phyloP scores from a whole-genome alignment of 2,113 vertebrate genomes.

The Thinocorus orbignyianus region DNA sequence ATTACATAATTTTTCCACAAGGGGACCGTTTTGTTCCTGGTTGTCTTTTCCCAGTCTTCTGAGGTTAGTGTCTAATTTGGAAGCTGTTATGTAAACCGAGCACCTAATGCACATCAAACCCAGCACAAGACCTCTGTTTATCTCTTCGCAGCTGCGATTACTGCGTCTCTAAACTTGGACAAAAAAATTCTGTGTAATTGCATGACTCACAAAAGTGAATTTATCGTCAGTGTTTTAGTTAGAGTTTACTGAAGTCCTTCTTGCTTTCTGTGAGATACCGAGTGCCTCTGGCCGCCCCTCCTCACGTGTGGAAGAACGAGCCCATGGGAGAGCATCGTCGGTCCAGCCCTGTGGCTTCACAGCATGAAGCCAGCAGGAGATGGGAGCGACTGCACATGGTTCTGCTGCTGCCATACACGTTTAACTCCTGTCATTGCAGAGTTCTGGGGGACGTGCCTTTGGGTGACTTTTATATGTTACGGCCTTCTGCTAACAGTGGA shows the following conservation, averaged over 20 bases:
- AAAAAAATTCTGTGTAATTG: background rate
- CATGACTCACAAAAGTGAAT: background rate
- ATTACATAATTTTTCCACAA: constrained; percentile 34
- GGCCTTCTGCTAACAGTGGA: background rate
- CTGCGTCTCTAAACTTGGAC: background rate
- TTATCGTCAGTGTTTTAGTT: background rate
- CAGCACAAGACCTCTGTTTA: background rate
- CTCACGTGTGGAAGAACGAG: rapidly evolving
- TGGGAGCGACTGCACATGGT: background rate
- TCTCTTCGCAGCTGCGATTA: background rate
- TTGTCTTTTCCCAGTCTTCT: constrained; percentile 43
- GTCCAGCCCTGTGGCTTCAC: background rate
- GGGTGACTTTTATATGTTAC: background rate
- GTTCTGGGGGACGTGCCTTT: background rate
- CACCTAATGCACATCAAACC: constrained; percentile 25
- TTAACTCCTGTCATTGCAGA: background rate
- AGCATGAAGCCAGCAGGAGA: background rate
- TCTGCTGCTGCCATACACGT: background rate
- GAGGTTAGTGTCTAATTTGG: constrained; percentile 65
- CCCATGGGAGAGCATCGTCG: rapidly evolving
- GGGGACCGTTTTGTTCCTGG: constrained; percentile 34
- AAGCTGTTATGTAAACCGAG: constrained; percentile 21
- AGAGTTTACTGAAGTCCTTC: background rate
- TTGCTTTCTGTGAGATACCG: background rate
- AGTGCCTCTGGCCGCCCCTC: rapidly evolving